Conservation (phyloP, 2,888 invertebrate species). For the Parnassius glacialis region DNA sequence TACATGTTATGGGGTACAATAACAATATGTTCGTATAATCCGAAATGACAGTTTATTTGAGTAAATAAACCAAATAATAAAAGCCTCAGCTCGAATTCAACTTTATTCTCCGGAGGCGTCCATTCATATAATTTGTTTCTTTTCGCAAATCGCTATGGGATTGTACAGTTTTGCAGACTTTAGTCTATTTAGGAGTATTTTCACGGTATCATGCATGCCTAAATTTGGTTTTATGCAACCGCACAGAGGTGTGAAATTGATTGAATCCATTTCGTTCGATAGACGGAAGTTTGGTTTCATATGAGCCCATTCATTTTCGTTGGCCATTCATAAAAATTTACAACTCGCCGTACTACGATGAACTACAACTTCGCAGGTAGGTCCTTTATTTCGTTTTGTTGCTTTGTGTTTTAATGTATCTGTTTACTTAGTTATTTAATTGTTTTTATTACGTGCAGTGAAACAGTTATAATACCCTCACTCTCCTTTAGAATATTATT, state of each 20-base stretch:
- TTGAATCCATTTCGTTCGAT: slow-evolving; percentile 49
- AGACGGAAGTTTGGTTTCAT: slow-evolving; percentile 59
- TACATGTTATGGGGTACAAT: slow-evolving; percentile 56
- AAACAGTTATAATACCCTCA: too few species aligned
- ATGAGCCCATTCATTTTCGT: slow-evolving; percentile 53
- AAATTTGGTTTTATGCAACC: slow-evolving; percentile 72
- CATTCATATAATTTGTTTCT: slow-evolving; percentile 65
- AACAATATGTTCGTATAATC: slow-evolving; percentile 50
- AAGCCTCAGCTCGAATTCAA: slow-evolving; percentile 38
- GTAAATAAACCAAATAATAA: slow-evolving; percentile 52
- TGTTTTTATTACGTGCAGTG: too few species aligned
- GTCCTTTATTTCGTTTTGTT: slow-evolving; percentile 40
- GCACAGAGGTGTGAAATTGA: slow-evolving; percentile 72
- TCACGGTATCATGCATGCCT: slow-evolving; percentile 54
- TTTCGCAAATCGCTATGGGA: slow-evolving; percentile 47
- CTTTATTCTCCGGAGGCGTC: slow-evolving; percentile 70
- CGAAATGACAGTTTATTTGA: slow-evolving; percentile 61
- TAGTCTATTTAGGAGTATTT: slow-evolving; percentile 43
- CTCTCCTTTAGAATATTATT: too few species aligned
- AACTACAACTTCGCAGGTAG: slow-evolving; percentile 54
- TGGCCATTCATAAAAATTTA: slow-evolving; percentile 63
- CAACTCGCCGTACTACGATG: slow-evolving; percentile 58
- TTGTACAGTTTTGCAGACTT: slow-evolving; percentile 40
- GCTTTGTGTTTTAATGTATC: slow-evolving; percentile 31
- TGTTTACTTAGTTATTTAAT: neutral